A percentile compares a stretch with the other conserved stretches of the same genome.
phyloP scores from a whole-genome alignment of 2,888 invertebrate species.

The Caenorhabditis japonica region DNA sequence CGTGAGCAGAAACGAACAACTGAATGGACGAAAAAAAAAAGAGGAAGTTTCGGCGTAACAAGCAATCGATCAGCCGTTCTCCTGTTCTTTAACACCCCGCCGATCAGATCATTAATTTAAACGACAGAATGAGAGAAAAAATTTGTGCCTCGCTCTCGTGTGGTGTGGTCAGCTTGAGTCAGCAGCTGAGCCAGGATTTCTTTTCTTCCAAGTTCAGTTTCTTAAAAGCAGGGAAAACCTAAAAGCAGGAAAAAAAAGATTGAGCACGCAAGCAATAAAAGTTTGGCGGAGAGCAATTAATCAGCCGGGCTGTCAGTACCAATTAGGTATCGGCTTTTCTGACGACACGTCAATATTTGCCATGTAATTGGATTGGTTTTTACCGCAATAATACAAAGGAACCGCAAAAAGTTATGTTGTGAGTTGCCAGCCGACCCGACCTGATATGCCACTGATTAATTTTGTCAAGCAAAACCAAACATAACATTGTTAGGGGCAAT shows the following conservation, averaged over 20 bases:
- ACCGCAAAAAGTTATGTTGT: slow-evolving; percentile 16
- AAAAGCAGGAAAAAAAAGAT: slow-evolving; percentile 15
- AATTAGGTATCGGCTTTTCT: slow-evolving; percentile 29
- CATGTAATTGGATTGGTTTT: slow-evolving; percentile 32
- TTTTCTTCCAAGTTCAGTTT: too few relatives aligned
- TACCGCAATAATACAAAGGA: slow-evolving; percentile 30
- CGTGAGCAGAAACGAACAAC: slow-evolving; percentile 31
- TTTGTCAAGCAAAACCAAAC: slow-evolving; percentile 17
- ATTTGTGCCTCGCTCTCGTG: slow-evolving; percentile 16
- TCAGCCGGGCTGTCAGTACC: slow-evolving; percentile 45
- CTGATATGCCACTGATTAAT: slow-evolving; percentile 26
- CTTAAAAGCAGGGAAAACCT: too few relatives aligned
- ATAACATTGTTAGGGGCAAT: slow-evolving; percentile 6
- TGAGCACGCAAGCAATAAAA: slow-evolving; percentile 35
- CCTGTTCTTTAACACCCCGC: slow-evolving; percentile 41
- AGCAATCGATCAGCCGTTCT: slow-evolving; percentile 46
- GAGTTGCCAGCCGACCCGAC: slow-evolving; percentile 8
- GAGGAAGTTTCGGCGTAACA: slow-evolving; percentile 12
- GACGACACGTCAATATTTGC: slow-evolving; percentile 31
- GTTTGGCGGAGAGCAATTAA: slow-evolving; percentile 43
- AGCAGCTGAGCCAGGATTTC: slow-evolving; percentile 7
- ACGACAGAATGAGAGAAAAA: slow-evolving; percentile 39
- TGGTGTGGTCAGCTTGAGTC: slow-evolving; percentile 34
- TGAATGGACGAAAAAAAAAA: too few relatives aligned
- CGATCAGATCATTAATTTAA: slow-evolving; percentile 46